These are phyloP conservation scores for Elmis aenea DNA, from an alignment of 2,888 invertebrate species.

Conservation along the genomic window DNA sequence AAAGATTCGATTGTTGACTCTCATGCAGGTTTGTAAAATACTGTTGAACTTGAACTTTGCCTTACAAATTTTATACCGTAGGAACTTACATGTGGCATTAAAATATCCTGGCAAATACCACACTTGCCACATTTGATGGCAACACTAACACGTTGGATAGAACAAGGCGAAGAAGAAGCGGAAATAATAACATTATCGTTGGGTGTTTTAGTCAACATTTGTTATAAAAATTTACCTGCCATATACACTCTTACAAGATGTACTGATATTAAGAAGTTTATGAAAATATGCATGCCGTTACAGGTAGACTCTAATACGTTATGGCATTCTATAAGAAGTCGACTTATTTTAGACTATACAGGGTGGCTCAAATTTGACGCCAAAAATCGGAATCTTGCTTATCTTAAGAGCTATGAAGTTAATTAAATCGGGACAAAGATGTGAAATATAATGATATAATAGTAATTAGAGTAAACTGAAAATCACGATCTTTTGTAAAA, in stretches of 20 bases:
- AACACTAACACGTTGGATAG: slow-evolving; percentile 62
- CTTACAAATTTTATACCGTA: slow-evolving; percentile 33
- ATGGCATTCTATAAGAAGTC: too few species aligned
- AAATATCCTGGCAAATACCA: slow-evolving; percentile 76
- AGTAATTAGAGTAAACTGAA: too few species aligned
- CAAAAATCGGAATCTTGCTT: too few species aligned
- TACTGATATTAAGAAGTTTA: slow-evolving; percentile 64
- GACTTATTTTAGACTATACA: too few species aligned
- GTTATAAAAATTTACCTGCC: slow-evolving; percentile 72
- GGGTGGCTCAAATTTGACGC: too few species aligned
- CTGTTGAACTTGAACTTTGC: neutral
- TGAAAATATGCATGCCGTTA: slow-evolving; percentile 57
- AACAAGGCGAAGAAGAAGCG: slow-evolving; percentile 50
- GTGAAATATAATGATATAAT: too few species aligned
- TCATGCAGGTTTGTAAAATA: slow-evolving; percentile 54
- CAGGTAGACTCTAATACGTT: too few species aligned
- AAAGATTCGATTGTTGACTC: slow-evolving; percentile 56
- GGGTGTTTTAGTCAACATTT: slow-evolving; percentile 71
- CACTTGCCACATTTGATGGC: slow-evolving; percentile 64
- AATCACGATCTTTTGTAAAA: too few species aligned
- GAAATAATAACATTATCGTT: slow-evolving; percentile 53
- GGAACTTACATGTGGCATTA: slow-evolving; percentile 74
- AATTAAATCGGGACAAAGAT: too few species aligned
- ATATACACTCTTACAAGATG: slow-evolving; percentile 67
- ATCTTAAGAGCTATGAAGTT: too few species aligned